Percentiles rank a stretch among this genome's conserved stretches.
Evolutionary conservation across 1,140 invertebrate genomes (phyloP).

Genomic region (Danaus plexippus): DNA sequence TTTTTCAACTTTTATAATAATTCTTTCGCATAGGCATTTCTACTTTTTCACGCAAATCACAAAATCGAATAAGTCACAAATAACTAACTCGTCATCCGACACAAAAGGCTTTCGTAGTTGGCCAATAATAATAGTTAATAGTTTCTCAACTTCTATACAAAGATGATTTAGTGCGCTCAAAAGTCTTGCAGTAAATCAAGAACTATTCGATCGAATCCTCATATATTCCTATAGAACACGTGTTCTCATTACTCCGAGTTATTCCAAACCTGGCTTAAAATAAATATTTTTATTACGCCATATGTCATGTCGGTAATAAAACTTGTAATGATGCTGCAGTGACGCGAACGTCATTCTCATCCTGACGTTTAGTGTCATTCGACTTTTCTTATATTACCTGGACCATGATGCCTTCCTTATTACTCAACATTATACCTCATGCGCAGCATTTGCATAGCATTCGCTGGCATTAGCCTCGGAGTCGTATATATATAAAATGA

Average conservation of each 20-base stretch:
- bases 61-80: slow-evolving; percentile 35
- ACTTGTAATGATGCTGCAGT: slow-evolving; percentile 40
- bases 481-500: no score
- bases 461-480: no score
- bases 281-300: slow-evolving; percentile 65
- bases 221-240: slow-evolving; percentile 44
- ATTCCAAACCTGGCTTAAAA: slow-evolving; percentile 55
- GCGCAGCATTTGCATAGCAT: no score
- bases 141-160: slow-evolving; percentile 63
- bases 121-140: slow-evolving; percentile 67
- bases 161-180: slow-evolving; percentile 63
- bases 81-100: slow-evolving; percentile 36
- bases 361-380: slow-evolving; percentile 60
- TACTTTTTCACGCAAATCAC: slow-evolving; percentile 39
- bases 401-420: slow-evolving; percentile 45
- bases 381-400: slow-evolving; percentile 46
- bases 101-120: slow-evolving; percentile 49
- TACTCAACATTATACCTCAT: slow-evolving; percentile 20
- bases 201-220: slow-evolving; percentile 39
- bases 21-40: slow-evolving; percentile 15
- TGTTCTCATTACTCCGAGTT: slow-evolving; percentile 56
- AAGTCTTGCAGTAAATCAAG: slow-evolving; percentile 63
- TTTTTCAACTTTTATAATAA: no score
- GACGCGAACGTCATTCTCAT: slow-evolving; percentile 35
- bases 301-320: slow-evolving; percentile 62